A percentile compares a stretch with the other conserved stretches of the same genome.
Conservation (phyloP, 1,140 invertebrate genomes). For the Drosophila gunungcola region DNA sequence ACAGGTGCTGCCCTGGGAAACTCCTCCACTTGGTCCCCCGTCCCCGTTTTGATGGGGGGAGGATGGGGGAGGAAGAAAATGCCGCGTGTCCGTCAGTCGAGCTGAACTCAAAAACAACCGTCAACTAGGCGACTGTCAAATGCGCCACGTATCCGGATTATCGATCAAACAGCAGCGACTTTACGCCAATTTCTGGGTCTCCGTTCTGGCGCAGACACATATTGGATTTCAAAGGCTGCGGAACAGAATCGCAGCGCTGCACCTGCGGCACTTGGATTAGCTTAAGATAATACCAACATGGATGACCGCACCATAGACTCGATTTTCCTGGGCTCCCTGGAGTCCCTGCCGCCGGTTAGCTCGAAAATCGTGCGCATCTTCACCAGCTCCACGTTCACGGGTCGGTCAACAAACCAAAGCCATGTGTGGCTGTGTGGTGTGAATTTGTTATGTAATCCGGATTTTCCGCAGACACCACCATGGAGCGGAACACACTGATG, state of each 20-base stretch:
- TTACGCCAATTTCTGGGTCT: constrained; percentile 71
- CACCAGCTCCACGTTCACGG: constrained; percentile 99
- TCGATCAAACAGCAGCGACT: constrained; percentile 80
- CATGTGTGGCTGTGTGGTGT: constrained; percentile 25
- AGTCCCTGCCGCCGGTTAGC: constrained; percentile 96
- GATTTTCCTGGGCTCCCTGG: constrained; percentile 95
- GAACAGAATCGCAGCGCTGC: constrained; percentile 40
- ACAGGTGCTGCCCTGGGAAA: constrained; percentile 55
- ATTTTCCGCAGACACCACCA: constrained; percentile 93
- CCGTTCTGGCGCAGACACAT: constrained; percentile 60
- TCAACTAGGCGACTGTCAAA: constrained; percentile 82
- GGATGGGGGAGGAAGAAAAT: not conserved
- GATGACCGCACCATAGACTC: constrained; percentile 95
- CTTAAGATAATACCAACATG: constrained; percentile 86
- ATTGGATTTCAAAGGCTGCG: constrained; percentile 70
- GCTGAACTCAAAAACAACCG: constrained; percentile 79
- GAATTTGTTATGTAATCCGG: constrained; percentile 62
- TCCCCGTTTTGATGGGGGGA: not conserved
- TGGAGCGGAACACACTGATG: constrained; percentile 99
- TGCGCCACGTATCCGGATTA: constrained; percentile 71
- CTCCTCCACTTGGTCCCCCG: not conserved
- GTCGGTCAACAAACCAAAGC: constrained; percentile 86
- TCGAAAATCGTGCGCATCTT: constrained; percentile 99
- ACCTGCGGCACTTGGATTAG: constrained; percentile 21
- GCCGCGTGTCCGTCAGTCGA: constrained; percentile 45